These are phyloP conservation scores for Syngnathus floridae DNA, from an alignment of 2,113 vertebrate genomes.

Conservation along the genomic window DNA sequence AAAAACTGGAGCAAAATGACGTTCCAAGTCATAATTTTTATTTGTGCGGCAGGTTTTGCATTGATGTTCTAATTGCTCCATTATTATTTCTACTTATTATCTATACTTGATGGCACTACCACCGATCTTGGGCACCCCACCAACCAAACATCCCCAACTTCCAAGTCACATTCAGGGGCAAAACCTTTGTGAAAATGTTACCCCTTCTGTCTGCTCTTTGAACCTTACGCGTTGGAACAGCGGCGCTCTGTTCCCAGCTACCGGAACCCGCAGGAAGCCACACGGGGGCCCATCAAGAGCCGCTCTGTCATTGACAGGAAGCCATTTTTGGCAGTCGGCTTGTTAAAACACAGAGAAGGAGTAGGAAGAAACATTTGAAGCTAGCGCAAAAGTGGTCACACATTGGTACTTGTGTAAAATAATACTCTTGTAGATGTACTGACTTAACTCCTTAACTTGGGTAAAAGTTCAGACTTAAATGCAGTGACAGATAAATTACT, in stretches of 20 bases:
- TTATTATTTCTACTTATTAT: background rate
- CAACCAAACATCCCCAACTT: background rate
- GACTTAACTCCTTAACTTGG: background rate
- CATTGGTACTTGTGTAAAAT: background rate
- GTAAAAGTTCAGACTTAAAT: no score
- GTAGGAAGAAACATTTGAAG: constrained; percentile 46
- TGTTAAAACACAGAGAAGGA: constrained; percentile 63
- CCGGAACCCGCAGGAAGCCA: constrained; percentile 52
- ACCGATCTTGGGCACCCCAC: background rate
- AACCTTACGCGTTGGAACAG: constrained; percentile 52
- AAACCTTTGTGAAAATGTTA: background rate
- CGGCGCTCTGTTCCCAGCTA: constrained; percentile 63
- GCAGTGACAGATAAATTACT: background rate
- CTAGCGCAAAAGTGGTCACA: constrained; percentile 12
- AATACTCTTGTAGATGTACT: background rate
- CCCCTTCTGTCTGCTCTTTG: constrained; percentile 1
- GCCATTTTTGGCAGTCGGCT: constrained; percentile 52
- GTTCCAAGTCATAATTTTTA: background rate
- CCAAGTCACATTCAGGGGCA: background rate
- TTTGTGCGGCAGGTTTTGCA: background rate
- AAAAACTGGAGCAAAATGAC: background rate
- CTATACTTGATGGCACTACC: background rate
- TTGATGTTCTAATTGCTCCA: background rate
- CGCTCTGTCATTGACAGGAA: constrained; percentile 64
- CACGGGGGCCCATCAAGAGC: constrained; percentile 52